Percentiles rank a stretch among this genome's conserved stretches.
These are phyloP conservation scores for Xylota sylvarum DNA, from an alignment of 2,888 invertebrate genomes.

Conservation along the genomic window DNA sequence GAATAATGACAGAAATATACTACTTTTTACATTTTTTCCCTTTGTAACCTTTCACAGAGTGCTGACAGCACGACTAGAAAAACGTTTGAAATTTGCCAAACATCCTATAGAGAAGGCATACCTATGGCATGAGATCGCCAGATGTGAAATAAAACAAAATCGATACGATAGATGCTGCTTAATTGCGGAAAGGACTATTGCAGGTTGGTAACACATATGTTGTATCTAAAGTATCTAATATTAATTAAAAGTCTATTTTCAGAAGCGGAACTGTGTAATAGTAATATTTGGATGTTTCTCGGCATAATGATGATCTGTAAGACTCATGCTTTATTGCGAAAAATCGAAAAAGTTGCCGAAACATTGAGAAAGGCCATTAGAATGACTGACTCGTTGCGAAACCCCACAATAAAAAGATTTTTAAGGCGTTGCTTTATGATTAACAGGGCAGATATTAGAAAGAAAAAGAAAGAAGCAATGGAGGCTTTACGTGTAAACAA, in stretches of 20 bases:
- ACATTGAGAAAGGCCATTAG: slow-evolving; percentile 78
- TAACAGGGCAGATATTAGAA: too few relatives aligned
- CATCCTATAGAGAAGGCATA: slow-evolving; percentile 81
- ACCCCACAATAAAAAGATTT: too few relatives aligned
- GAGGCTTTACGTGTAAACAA: too few relatives aligned
- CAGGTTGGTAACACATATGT: slow-evolving; percentile 10
- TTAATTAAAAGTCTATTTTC: slow-evolving; percentile 2
- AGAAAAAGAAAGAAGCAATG: too few relatives aligned
- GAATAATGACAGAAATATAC: background rate
- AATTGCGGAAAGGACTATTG: slow-evolving; percentile 7
- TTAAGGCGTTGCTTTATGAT: too few relatives aligned
- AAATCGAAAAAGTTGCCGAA: slow-evolving; percentile 80
- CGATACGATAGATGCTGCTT: slow-evolving; percentile 66
- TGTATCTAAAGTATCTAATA: background rate
- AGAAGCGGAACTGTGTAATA: slow-evolving; percentile 79
- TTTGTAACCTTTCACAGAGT: slow-evolving; percentile 77
- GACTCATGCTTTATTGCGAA: slow-evolving; percentile 80
- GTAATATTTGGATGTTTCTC: slow-evolving; percentile 80
- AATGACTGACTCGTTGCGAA: too few relatives aligned
- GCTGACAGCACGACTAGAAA: slow-evolving; percentile 78
- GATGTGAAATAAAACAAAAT: slow-evolving; percentile 78
- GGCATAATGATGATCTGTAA: slow-evolving; percentile 80
- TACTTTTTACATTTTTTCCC: background rate
- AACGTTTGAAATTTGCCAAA: slow-evolving; percentile 79
- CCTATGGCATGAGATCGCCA: slow-evolving; percentile 80